Conservation (phyloP, 2,888 invertebrate species). For the Conomelus anceps region DNA sequence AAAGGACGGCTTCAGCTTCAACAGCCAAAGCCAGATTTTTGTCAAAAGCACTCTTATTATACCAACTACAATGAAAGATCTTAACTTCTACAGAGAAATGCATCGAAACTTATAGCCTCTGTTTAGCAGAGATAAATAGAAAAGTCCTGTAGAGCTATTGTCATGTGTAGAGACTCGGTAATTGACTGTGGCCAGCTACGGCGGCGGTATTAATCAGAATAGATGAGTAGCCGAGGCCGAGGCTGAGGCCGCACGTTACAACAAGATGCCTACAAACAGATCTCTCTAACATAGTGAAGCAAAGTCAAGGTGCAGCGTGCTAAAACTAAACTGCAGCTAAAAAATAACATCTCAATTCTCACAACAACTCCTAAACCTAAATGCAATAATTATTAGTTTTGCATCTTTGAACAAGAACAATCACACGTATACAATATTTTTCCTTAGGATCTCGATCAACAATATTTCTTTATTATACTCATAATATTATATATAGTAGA, state of each 20-base stretch:
- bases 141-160: slow-evolving; percentile 34
- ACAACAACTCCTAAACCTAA: slow-evolving; percentile 14
- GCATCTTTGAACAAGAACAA: slow-evolving; percentile 17
- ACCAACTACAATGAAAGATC: neutral
- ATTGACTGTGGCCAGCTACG: slow-evolving; percentile 26
- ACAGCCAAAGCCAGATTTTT: neutral
- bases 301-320: slow-evolving; percentile 13
- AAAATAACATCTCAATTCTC: slow-evolving; percentile 16
- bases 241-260: neutral
- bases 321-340: slow-evolving; percentile 13
- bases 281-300: slow-evolving; percentile 4
- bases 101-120: neutral
- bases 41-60: neutral
- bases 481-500: neutral
- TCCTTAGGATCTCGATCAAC: slow-evolving; percentile 15
- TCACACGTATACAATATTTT: slow-evolving; percentile 20
- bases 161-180: slow-evolving; percentile 33
- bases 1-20: neutral
- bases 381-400: neutral
- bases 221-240: neutral
- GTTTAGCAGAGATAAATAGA: slow-evolving; percentile 22
- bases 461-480: slow-evolving; percentile 1
- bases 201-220: neutral
- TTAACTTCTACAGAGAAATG: slow-evolving; percentile 2
- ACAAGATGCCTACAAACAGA: neutral